A percentile compares a stretch with the other conserved stretches of the same genome.
These are phyloP conservation scores for Columba janthina DNA, from an alignment of 2,113 vertebrate genomes.

Conservation along the genomic window DNA sequence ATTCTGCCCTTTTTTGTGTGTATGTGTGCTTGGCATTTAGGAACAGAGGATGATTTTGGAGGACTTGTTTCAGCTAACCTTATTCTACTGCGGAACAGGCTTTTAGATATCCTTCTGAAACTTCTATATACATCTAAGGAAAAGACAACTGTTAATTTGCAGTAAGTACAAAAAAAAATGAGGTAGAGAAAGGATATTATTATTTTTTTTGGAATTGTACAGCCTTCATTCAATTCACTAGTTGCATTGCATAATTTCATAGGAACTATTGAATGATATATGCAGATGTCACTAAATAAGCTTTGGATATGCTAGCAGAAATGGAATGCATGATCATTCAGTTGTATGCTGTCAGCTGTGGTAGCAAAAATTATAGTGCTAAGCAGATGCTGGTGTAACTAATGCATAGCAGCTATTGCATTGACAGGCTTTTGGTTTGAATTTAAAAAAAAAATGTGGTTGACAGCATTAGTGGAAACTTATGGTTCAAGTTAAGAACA, in stretches of 20 bases:
- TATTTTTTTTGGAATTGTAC: background rate
- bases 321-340: background rate
- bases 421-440: background rate
- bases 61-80: conserved; percentile 93
- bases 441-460: background rate
- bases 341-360: background rate
- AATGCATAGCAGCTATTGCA: background rate
- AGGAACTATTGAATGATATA: background rate
- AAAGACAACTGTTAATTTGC: conserved; percentile 89
- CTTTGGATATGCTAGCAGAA: background rate
- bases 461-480: background rate
- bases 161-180: conserved; percentile 79
- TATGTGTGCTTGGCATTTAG: conserved; percentile 60
- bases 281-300: background rate
- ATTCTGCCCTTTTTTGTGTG: background rate
- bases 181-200: background rate
- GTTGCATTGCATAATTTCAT: background rate
- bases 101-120: conserved; percentile 92
- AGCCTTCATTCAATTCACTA: background rate
- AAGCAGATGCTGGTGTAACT: background rate
- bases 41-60: conserved; percentile 91
- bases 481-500: background rate
- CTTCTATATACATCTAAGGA: conserved; percentile 93
- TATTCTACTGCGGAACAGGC: conserved; percentile 92
- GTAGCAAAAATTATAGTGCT: background rate